Evolutionary conservation across 2,797 vertebrate genomes (phyloP), one percentile per base, ranked within the genome.

Genomic region (Molossus molossus): DNA sequence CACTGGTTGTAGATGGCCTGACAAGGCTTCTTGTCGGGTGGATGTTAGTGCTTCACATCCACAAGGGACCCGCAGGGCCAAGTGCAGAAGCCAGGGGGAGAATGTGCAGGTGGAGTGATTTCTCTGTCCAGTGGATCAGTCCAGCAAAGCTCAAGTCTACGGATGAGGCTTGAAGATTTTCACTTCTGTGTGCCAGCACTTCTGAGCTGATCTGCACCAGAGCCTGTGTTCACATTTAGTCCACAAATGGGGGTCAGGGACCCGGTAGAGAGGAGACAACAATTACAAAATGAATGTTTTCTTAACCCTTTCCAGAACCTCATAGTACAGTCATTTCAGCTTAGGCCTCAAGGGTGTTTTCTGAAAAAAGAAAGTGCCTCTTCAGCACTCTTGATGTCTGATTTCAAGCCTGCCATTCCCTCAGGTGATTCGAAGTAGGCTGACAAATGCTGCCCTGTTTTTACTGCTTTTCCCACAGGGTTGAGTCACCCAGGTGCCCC

Each of bases 321-420:
- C 25, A 45, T 15, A 80, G 91, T 90, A 98, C 97, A 98, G 97
- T 98, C 97, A 98, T 98, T 97, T 98, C 96, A 96, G 83, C 84
- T 97, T 94, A 91, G 93, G 92, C 86, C 97, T 95, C 4, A 29
- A 97, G 96, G 97, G 95, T 94, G 97, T 96, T 97, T 98, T 97
- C 91, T 97, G 95, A 97, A 98, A 97, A 96, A 96, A 97, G 97
- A 97, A 98, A 97, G 97, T 98, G 97, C 95, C 77, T 91, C 95
- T 95, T 98, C 97, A 98, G 97, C 97, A 96, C 80, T 97, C 89
- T 79, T 94, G 25, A 64, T 87, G 89, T 96, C 92, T 96, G 67
- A 98, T 97, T 97, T 94, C 97, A 98, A 94, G 65, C 87, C 84
- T 96, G 91, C 53, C 76, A 93, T 97, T 96, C 85, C 62, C 91